These are phyloP conservation scores for Andricus curvator DNA, from an alignment of 2,888 invertebrate genomes.

Conservation along the genomic window DNA sequence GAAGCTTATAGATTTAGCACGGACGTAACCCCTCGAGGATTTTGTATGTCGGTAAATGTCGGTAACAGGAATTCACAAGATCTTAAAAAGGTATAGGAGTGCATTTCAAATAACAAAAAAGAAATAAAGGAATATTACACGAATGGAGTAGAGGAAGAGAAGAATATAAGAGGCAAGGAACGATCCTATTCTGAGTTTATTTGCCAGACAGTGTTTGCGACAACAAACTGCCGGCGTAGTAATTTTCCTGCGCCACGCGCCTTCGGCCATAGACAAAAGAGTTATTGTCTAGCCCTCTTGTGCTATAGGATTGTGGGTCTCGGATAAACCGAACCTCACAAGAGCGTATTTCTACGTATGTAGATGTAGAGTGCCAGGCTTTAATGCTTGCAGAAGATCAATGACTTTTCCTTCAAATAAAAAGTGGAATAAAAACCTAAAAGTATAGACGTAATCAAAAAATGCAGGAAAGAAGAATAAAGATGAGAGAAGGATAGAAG, in stretches of 20 bases:
- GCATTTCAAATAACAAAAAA: conserved; percentile 21
- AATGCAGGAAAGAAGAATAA: neutral
- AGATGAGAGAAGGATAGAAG: neutral
- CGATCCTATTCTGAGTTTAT: conserved; percentile 57
- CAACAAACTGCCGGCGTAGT: conserved; percentile 65
- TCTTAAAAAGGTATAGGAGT: neutral
- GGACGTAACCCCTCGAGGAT: too few species aligned
- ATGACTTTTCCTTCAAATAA: conserved; percentile 25
- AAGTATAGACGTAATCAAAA: neutral
- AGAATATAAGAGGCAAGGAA: conserved; percentile 44
- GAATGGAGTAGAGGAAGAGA: conserved; percentile 40
- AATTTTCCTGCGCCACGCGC: conserved; percentile 68
- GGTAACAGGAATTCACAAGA: too few species aligned
- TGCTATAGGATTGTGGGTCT: conserved; percentile 53
- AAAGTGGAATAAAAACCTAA: conserved; percentile 37
- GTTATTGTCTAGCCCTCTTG: conserved; percentile 67
- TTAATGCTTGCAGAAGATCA: conserved; percentile 39
- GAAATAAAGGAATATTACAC: conserved; percentile 35
- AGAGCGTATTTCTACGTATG: conserved; percentile 45
- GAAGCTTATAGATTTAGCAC: too few species aligned
- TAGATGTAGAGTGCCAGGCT: conserved; percentile 33
- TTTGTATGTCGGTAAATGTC: too few species aligned
- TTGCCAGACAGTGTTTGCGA: conserved; percentile 62
- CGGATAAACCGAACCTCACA: conserved; percentile 48
- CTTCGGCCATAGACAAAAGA: conserved; percentile 70